phyloP scores from a whole-genome alignment of 2,113 vertebrate genomes.

The Pelvicachromis taeniatus region DNA sequence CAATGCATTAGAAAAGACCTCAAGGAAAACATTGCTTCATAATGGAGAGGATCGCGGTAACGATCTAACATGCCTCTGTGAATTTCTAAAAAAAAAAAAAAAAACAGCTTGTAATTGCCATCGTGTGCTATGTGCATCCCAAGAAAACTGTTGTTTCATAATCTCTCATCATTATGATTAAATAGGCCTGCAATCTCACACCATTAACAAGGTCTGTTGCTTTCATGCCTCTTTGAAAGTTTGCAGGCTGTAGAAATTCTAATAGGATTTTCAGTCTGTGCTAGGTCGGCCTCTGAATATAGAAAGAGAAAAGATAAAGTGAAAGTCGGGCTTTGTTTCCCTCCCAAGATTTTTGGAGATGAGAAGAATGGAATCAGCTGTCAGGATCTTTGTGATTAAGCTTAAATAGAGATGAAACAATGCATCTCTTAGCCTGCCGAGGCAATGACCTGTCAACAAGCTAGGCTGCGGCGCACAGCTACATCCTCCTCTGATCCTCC shows the following conservation, averaged over 20 bases:
- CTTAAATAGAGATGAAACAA: conserved; percentile 43
- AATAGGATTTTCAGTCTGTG: conserved; percentile 18
- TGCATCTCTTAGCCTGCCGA: conserved; percentile 21
- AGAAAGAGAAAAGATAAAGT: not conserved
- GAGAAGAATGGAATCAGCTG: conserved; percentile 8
- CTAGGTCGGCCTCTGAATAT: not conserved
- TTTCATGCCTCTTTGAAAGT: conserved; percentile 19
- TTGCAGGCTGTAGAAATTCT: conserved; percentile 1
- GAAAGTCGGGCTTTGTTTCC: conserved; percentile 10
- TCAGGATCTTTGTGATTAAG: conserved; percentile 33
- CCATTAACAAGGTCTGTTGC: conserved; percentile 18
- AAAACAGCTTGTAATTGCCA: not conserved
- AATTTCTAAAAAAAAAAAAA: not conserved
- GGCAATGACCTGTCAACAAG: conserved; percentile 50
- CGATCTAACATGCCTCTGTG: conserved; percentile 5
- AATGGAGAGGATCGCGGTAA: not conserved
- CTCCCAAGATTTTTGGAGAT: not conserved
- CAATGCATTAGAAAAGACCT: not conserved
- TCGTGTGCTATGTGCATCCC: not conserved
- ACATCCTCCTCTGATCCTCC: conserved; percentile 33
- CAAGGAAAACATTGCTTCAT: not conserved
- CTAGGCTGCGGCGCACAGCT: conserved; percentile 3
- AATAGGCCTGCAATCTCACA: conserved; percentile 6
- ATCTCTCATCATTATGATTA: conserved; percentile 40
- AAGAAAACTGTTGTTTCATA: not conserved